Evolutionary conservation across 2,888 invertebrate genomes (phyloP).

Genomic region (Crepidodera aurea): DNA sequence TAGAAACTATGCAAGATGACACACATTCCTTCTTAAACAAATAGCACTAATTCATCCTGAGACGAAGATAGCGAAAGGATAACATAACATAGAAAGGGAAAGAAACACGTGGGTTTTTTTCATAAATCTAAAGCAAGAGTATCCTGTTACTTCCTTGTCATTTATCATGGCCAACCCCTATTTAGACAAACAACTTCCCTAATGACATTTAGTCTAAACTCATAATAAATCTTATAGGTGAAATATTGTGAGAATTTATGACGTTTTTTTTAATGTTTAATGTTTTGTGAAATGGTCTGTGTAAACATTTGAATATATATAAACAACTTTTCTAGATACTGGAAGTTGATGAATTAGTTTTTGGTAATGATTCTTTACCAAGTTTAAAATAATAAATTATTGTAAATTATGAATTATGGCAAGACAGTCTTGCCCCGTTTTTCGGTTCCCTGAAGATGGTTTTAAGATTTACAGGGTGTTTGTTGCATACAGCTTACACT

Average conservation of each 20-base stretch:
- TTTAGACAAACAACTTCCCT: conserved; percentile 54
- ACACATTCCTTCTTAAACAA: conserved; percentile 38
- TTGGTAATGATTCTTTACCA: neutral
- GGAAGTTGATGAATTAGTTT: conserved; percentile 1
- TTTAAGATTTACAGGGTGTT: no score
- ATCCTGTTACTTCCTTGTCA: conserved; percentile 51
- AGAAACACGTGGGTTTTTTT: conserved; percentile 21
- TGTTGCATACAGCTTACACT: no score
- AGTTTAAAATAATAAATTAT: no score
- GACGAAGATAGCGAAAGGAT: conserved; percentile 21
- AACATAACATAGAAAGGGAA: neutral
- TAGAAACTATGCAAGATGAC: conserved; percentile 37
- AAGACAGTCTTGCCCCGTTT: no score
- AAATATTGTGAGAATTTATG: conserved; percentile 35
- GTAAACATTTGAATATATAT: conserved; percentile 18
- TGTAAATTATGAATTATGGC: no score
- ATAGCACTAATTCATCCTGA: conserved; percentile 32
- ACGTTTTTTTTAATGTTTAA: conserved; percentile 32
- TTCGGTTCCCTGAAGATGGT: no score
- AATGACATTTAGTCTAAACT: conserved; percentile 45
- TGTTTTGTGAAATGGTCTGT: conserved; percentile 20
- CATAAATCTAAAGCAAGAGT: conserved; percentile 29
- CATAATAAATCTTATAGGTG: conserved; percentile 34
- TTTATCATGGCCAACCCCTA: conserved; percentile 51
- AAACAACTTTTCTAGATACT: conserved; percentile 3